Conservation (phyloP, 1,140 invertebrate species). For the Drosophila grimshawi region DNA sequence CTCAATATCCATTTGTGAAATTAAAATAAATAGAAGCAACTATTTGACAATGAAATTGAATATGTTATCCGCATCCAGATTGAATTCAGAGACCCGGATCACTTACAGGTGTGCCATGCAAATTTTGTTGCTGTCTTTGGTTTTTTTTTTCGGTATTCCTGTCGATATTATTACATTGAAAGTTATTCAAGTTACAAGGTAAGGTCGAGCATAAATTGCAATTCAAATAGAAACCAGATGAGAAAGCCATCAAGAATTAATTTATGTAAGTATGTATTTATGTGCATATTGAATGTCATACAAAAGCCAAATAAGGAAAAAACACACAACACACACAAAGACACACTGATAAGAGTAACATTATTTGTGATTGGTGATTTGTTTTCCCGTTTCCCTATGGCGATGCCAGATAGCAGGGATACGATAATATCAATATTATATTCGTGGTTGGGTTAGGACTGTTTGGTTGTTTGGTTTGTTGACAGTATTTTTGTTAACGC, state of each 20-base stretch:
- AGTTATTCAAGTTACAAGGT: too few species aligned
- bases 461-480: constrained; percentile 3
- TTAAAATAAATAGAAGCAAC: too few species aligned
- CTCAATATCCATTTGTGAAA: too few species aligned
- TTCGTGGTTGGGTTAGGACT: not conserved
- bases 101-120: too few species aligned
- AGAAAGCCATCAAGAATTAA: not conserved
- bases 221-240: not conserved
- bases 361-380: constrained; percentile 45
- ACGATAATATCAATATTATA: constrained; percentile 25
- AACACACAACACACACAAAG: not conserved
- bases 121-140: too few species aligned
- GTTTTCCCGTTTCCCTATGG: not conserved
- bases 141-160: too few species aligned
- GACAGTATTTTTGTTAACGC: not conserved
- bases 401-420: too few species aligned
- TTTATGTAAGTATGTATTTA: not conserved
- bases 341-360: constrained; percentile 25
- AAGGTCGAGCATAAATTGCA: too few species aligned
- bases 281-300: constrained; percentile 19
- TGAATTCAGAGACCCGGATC: too few species aligned
- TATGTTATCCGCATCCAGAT: too few species aligned
- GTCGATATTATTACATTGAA: too few species aligned
- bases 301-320: not conserved
- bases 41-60: not conserved